Conservation (phyloP, 2,888 invertebrate species). For the Idaea aversata region DNA sequence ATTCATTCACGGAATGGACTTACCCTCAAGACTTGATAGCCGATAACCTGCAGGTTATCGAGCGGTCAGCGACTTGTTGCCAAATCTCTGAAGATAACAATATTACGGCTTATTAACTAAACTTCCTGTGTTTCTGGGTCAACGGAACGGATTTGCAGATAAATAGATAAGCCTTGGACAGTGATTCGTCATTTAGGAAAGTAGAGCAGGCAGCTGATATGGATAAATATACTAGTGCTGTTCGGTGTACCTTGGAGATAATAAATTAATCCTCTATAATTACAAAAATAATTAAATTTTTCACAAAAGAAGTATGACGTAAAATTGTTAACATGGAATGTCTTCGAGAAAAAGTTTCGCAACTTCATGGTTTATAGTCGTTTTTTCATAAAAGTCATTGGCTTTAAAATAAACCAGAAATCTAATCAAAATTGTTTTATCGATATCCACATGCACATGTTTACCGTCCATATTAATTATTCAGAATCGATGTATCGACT, state of each 20-base stretch:
- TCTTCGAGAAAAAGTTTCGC: background rate
- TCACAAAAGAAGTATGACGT: too few species aligned
- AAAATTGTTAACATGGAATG: too few species aligned
- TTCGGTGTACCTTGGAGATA: conserved; percentile 3
- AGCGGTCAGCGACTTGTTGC: conserved; percentile 34
- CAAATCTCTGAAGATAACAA: conserved; percentile 45
- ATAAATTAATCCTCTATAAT: background rate
- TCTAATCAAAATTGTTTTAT: background rate
- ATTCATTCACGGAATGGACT: conserved; percentile 26
- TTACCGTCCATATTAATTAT: background rate
- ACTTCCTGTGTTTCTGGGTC: conserved; percentile 34
- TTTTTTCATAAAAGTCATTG: background rate
- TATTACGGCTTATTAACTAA: conserved; percentile 28
- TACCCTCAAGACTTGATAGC: conserved; percentile 23
- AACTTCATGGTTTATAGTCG: background rate
- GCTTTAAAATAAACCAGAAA: background rate
- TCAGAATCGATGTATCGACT: background rate
- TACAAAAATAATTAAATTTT: background rate
- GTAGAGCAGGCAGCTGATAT: background rate
- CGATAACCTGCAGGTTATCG: conserved; percentile 25
- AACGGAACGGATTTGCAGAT: conserved; percentile 40
- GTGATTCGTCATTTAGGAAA: conserved; percentile 23
- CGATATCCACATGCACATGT: background rate
- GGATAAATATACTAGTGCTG: background rate
- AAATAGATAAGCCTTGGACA: conserved; percentile 33